Conservation (phyloP, 2,113 vertebrate species). For the Plestiodon gilberti region DNA sequence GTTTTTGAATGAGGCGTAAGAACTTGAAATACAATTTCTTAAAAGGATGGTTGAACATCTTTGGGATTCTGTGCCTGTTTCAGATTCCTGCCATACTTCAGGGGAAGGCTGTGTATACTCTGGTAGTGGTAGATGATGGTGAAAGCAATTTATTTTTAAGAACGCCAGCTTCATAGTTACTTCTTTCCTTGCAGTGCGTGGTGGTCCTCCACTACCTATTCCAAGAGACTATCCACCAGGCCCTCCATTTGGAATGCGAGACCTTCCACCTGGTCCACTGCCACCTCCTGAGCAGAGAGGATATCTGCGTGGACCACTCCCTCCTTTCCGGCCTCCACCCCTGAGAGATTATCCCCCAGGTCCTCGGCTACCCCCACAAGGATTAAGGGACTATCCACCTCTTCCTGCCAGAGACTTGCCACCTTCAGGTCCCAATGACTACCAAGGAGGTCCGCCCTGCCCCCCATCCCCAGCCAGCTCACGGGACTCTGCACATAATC, state of each 20-base stretch:
- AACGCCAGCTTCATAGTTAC: rapidly evolving
- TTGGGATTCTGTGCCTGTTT: not conserved
- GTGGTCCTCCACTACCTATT: conserved; percentile 67
- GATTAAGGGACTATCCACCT: conserved; percentile 70
- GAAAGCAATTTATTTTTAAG: not conserved
- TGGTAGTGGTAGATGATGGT: not conserved
- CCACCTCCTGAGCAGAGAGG: conserved; percentile 66
- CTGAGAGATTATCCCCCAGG: conserved; percentile 76
- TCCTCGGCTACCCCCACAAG: conserved; percentile 63
- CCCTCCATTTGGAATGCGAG: conserved; percentile 66
- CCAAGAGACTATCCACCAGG: conserved; percentile 75
- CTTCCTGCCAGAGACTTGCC: conserved; percentile 75
- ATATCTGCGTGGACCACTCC: conserved; percentile 71
- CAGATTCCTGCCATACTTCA: not conserved
- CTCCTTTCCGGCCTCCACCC: conserved; percentile 65
- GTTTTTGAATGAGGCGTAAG: not conserved
- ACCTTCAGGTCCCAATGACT: conserved; percentile 59
- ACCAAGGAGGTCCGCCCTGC: not conserved
- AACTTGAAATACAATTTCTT: not conserved
- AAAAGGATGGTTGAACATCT: not conserved
- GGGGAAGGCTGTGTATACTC: not conserved
- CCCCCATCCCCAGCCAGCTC: conserved; percentile 9
- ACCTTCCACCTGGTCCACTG: conserved; percentile 76
- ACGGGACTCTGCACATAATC: conserved; percentile 64
- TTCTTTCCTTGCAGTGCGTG: conserved; percentile 65